Evolutionary conservation across 2,888 invertebrate species (phyloP).

Genomic region (Napeogenes sylphis): DNA sequence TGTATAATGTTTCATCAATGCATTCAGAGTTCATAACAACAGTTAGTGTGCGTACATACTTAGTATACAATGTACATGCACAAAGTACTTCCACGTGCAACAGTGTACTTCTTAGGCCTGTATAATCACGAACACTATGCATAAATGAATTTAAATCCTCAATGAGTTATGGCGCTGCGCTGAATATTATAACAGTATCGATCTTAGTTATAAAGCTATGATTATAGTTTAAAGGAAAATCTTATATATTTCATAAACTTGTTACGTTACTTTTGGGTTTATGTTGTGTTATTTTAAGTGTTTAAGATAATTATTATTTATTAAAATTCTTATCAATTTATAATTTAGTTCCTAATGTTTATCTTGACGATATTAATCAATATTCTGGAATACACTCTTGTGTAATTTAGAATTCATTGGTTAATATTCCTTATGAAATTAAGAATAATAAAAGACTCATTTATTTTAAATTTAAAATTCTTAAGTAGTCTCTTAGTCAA

Average conservation of each 20-base stretch:
- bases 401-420: no score
- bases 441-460: no score
- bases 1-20: neutral
- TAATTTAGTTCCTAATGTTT: no score
- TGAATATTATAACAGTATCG: conserved; percentile 50
- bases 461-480: neutral
- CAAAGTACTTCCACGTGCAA: conserved; percentile 40
- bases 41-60: neutral
- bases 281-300: neutral
- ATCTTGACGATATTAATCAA: no score
- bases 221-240: conserved; percentile 31
- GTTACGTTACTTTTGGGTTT: conserved; percentile 9
- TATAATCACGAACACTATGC: conserved; percentile 39
- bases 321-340: conserved; percentile 1
- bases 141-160: conserved; percentile 61
- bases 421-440: no score
- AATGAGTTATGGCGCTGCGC: conserved; percentile 52
- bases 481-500: conserved; percentile 10
- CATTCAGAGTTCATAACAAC: neutral
- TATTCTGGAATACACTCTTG: no score
- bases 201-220: conserved; percentile 37
- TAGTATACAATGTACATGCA: neutral
- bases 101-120: conserved; percentile 38
- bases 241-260: conserved; percentile 24
- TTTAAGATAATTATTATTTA: neutral